Evolutionary conservation across 2,113 vertebrate species (phyloP).

Genomic region (Amazona vittata): DNA sequence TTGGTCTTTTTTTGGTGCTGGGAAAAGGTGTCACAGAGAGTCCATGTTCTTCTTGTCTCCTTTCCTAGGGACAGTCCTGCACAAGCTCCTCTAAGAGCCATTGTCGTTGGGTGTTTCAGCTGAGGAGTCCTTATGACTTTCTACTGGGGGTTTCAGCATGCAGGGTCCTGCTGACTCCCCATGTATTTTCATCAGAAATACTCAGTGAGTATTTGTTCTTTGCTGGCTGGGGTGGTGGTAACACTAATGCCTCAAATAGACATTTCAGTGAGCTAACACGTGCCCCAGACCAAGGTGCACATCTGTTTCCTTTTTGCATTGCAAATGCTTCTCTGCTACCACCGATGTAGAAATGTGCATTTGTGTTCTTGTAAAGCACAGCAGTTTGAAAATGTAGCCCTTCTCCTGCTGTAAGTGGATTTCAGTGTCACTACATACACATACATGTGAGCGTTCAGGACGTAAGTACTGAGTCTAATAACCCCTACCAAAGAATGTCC

Average conservation of each 20-base stretch:
- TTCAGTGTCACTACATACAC: not conserved
- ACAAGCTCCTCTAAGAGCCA: not conserved
- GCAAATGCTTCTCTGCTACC: no score
- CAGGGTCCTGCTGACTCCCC: not conserved
- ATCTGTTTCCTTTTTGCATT: rapidly evolving
- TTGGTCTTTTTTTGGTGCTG: not conserved
- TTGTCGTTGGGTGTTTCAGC: not conserved
- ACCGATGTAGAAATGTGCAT: not conserved
- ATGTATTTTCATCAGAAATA: not conserved
- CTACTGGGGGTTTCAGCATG: not conserved
- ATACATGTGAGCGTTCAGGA: rapidly evolving
- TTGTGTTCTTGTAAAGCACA: not conserved
- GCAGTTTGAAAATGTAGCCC: not conserved
- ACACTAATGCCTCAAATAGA: not conserved
- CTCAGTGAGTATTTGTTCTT: not conserved
- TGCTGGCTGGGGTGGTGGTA: not conserved
- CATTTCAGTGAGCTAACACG: rapidly evolving
- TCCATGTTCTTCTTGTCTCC: rapidly evolving
- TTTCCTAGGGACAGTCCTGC: not conserved
- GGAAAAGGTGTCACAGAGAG: not conserved
- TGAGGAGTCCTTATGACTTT: not conserved
- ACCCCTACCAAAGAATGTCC: not conserved
- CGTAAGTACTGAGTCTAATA: not conserved
- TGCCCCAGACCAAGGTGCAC: not conserved
- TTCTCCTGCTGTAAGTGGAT: not conserved